Evolutionary conservation across 2,797 vertebrate genomes (phyloP).

Genomic region (Liparis tanakae): DNA sequence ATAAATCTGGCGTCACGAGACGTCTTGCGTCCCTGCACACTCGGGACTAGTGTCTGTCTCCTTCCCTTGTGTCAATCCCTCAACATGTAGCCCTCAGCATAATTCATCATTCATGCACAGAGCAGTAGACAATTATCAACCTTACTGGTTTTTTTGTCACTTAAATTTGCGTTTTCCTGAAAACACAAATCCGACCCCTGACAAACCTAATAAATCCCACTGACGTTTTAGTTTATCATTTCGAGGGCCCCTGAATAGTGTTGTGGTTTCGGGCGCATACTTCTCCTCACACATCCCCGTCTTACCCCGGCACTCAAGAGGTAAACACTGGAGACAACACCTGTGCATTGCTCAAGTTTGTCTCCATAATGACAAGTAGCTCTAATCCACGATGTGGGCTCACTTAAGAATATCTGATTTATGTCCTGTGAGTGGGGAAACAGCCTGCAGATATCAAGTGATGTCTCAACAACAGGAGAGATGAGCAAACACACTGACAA

Average conservation of each 20-base stretch:
- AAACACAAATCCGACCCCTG: no score
- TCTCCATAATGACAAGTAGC: constrained; percentile 30
- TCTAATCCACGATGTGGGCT: constrained; percentile 30
- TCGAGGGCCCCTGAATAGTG: constrained; percentile 7
- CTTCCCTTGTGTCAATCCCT: constrained; percentile 1
- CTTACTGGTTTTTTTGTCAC: constrained; percentile 9
- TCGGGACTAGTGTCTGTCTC: constrained; percentile 24
- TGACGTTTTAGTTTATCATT: constrained; percentile 24
- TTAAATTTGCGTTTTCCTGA: no score
- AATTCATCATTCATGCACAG: constrained; percentile 31
- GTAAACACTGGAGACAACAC: constrained; percentile 16
- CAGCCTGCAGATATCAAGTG: constrained; percentile 48
- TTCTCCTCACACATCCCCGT: constrained; percentile 9
- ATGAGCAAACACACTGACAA: constrained; percentile 65
- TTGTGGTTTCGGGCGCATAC: constrained; percentile 36
- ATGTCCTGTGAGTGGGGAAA: constrained; percentile 39
- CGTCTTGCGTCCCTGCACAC: constrained; percentile 37
- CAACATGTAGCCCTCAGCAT: constrained; percentile 55
- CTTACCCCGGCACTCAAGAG: constrained; percentile 12
- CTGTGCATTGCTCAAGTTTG: constrained; percentile 45
- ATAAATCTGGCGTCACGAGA: constrained; percentile 51
- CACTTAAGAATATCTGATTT: constrained; percentile 52
- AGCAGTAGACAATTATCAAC: constrained; percentile 50
- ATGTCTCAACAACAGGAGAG: constrained; percentile 57
- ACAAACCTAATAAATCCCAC: constrained; percentile 19